Conservation (phyloP, 2,113 vertebrate species). For the Chamaetylas fuelleborni region DNA sequence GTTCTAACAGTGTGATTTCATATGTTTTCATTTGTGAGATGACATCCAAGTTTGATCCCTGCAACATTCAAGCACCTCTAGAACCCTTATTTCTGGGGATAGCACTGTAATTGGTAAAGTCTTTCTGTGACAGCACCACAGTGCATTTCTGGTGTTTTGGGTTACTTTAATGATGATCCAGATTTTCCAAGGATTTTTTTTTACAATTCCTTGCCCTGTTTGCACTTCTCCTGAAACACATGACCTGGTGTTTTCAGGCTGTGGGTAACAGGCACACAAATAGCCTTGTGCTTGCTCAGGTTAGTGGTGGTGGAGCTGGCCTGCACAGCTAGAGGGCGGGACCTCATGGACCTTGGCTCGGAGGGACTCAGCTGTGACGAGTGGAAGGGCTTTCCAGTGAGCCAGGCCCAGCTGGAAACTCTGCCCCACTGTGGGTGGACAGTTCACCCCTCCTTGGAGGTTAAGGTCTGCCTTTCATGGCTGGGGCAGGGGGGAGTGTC, state of each 20-base stretch:
- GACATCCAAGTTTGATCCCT: neutral
- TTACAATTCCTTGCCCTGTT: neutral
- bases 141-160: neutral
- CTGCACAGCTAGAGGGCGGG: neutral
- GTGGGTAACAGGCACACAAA: neutral
- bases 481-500: neutral
- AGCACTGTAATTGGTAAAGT: neutral
- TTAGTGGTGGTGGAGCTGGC: neutral
- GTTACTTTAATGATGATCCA: neutral
- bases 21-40: neutral
- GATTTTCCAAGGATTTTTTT: neutral
- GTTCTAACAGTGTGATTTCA: neutral
- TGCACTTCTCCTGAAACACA: neutral
- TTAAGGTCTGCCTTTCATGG: neutral
- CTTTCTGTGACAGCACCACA: neutral
- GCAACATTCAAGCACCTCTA: neutral
- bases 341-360: neutral
- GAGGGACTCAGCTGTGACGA: neutral
- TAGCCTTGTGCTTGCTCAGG: neutral
- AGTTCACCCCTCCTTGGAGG: neutral
- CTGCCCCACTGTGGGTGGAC: neutral
- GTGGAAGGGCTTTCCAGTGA: neutral
- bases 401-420: neutral
- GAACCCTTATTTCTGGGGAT: neutral
- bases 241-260: neutral